Base-by-base conservation (phyloP, 2,797 vertebrate genomes). In the Triplophysa yarkandensis region DNA sequence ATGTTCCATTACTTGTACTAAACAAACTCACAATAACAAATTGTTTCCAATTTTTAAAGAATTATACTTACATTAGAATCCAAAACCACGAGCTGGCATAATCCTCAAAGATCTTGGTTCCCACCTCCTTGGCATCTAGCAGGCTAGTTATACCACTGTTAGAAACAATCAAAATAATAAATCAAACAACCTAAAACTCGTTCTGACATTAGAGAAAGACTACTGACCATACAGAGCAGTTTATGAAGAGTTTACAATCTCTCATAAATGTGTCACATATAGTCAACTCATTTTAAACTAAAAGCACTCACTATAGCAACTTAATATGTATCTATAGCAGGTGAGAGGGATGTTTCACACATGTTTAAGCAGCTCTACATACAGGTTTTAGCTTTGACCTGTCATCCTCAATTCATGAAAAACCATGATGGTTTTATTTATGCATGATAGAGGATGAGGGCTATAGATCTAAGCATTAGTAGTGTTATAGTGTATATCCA, bases 101-200 rank as follows among this genome's bases (percentile, higher is more conserved):
- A 87, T 99, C 97, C 88, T 99, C 97, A 89, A 98, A 95, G 83
- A 97, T 92, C 90, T 94, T 98, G 80, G 93, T 83, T 80, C 94
- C 93, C 76, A 98, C 60, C 82, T 95, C 90, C 90, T 93, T 95
- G 83, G 93, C 93, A 78, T 94, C 92, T 69, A 98, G 89, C 67
- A 96, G 87, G 80, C 84, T 91, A 86, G 92, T 92, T 79, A 98
- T 89, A 62, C 91, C 90, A 21, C 97, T 98, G 89, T 81, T 81
- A 84, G 67, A 77, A 50, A 43, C 2, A 21, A 65, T 78, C 8
- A 32, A 54, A 39, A 46, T n/a, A n/a, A 27, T 14, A 11, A 4
- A 25, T 36, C 7, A 3, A 3, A 30, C 30, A 30, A 43, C 43
- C n/a, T n/a, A 34, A 14, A 36, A 10, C 14, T 55, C 48, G n/a